Percentiles rank a stretch among this genome's conserved stretches.
Evolutionary conservation across 2,113 vertebrate species (phyloP).

Genomic region (Melanocharis versteri): DNA sequence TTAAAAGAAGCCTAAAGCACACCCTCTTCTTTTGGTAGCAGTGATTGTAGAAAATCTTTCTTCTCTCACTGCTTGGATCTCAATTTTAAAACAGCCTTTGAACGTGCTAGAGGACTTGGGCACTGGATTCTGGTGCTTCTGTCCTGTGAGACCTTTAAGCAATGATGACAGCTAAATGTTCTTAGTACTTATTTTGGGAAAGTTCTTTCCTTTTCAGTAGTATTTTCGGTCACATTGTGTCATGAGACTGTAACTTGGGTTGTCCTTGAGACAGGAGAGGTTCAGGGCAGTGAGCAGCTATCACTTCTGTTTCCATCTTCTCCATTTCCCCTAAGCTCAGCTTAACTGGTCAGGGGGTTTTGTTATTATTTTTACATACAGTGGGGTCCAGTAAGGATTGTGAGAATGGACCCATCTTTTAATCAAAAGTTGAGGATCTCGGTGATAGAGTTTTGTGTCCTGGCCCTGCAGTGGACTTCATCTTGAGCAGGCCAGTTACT

Average conservation of each 20-base stretch:
- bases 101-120: accelerated
- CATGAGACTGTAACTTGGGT: not conserved
- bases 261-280: not conserved
- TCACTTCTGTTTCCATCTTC: not conserved
- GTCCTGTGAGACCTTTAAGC: not conserved
- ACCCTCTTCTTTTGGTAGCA: not conserved
- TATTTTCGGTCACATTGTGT: not conserved
- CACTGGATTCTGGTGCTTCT: not conserved
- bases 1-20: not conserved
- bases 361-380: not conserved
- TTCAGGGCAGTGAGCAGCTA: not conserved
- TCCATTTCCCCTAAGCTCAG: not conserved
- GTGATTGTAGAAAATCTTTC: not conserved
- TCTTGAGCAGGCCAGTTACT: not conserved
- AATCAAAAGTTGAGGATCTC: not conserved
- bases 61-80: not conserved
- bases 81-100: not conserved
- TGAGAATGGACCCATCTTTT: not conserved
- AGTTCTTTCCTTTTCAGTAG: not conserved
- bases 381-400: not conserved
- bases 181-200: not conserved
- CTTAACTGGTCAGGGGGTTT: not conserved
- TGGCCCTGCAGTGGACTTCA: not conserved
- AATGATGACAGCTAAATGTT: not conserved
- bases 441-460: not conserved